phyloP scores from a whole-genome alignment of 2,797 vertebrate species.

The Clarias pachynema region DNA sequence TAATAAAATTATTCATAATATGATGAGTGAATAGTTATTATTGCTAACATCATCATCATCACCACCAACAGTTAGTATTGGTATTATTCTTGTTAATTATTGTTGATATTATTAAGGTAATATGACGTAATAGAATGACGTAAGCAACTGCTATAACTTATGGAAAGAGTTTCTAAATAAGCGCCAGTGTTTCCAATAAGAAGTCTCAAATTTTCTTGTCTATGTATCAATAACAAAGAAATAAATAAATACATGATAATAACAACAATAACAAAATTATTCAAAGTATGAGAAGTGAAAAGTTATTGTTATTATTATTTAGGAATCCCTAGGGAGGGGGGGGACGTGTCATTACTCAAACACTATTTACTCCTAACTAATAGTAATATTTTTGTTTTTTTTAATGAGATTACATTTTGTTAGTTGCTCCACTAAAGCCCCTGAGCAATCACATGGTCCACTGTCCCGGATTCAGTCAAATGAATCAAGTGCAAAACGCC shows the following conservation, averaged over 20 bases:
- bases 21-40: background rate
- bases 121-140: background rate
- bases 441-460: conserved; percentile 23
- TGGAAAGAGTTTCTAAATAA: background rate
- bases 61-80: background rate
- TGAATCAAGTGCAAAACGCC: conserved; percentile 31
- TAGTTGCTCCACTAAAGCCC: background rate
- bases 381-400: background rate
- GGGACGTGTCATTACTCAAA: background rate
- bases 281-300: no score
- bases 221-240: background rate
- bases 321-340: no score
- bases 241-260: no score
- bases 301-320: background rate
- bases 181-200: background rate
- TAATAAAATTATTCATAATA: no score
- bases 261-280: background rate
- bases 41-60: background rate
- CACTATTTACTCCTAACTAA: background rate
- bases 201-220: background rate
- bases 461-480: conserved; percentile 28
- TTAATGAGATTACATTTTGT: background rate
- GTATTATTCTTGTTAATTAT: background rate
- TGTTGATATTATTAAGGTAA: background rate
- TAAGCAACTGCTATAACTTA: background rate